These are phyloP conservation scores for Hypanus sabinus DNA, from an alignment of 2,113 vertebrate genomes.

Conservation along the genomic window DNA sequence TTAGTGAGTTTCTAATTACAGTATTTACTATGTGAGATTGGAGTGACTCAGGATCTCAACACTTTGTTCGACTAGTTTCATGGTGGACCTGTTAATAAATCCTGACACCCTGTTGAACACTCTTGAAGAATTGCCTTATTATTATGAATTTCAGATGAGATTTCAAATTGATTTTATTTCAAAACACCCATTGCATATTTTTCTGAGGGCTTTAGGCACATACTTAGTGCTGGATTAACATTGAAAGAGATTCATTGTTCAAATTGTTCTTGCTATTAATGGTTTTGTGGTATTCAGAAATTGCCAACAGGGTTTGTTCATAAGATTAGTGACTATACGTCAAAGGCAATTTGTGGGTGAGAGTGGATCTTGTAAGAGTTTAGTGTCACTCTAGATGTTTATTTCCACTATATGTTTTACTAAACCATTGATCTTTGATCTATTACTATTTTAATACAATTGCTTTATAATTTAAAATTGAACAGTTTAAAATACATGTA, in stretches of 20 bases:
- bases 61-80: too few relatives aligned
- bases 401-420: not conserved
- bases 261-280: too few relatives aligned
- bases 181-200: not conserved
- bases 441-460: not conserved
- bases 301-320: not conserved
- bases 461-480: not conserved
- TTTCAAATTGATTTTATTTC: too few relatives aligned
- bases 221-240: not conserved
- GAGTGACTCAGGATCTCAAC: too few relatives aligned
- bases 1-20: too few relatives aligned
- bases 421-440: not conserved
- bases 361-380: not conserved
- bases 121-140: too few relatives aligned
- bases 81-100: too few relatives aligned
- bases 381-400: not conserved
- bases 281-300: too few relatives aligned
- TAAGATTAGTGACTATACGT: not conserved
- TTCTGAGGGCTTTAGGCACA: not conserved
- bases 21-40: too few relatives aligned
- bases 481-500: not conserved
- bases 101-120: too few relatives aligned
- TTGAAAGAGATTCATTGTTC: not conserved
- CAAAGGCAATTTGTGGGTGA: too few relatives aligned
- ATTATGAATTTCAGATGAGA: too few relatives aligned